Conservation (phyloP, 1,140 invertebrate species). For the Sminthurides bifidus region DNA sequence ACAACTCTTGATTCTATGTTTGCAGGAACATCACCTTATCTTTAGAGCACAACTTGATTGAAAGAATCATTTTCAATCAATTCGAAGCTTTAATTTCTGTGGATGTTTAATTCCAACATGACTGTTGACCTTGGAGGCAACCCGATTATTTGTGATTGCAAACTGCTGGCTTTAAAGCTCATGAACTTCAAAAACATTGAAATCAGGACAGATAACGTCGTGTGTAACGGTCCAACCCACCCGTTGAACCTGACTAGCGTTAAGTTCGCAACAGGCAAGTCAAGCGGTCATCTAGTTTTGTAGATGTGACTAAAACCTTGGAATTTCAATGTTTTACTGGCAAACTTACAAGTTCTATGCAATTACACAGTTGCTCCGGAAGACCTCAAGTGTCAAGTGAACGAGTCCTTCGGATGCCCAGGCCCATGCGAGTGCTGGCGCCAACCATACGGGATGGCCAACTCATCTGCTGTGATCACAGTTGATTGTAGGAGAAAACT, state of each 20-base stretch:
- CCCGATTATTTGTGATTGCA: slow-evolving; percentile 28
- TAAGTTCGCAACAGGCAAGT: slow-evolving; percentile 11
- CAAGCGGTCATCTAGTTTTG: neutral
- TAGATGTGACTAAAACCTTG: neutral
- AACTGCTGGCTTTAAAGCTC: slow-evolving; percentile 12
- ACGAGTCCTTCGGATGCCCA: slow-evolving; percentile 17
- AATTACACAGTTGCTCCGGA: slow-evolving; percentile 3
- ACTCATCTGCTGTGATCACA: too few relatives aligned
- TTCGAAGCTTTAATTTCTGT: too few relatives aligned
- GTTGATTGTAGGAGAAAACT: slow-evolving; percentile 12
- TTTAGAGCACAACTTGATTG: too few relatives aligned
- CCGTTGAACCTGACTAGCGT: slow-evolving; percentile 14
- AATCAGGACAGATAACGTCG: slow-evolving; percentile 14
- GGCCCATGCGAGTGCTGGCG: slow-evolving; percentile 17
- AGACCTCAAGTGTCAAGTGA: slow-evolving; percentile 16
- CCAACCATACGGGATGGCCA: slow-evolving; percentile 17
- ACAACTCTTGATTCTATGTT: slow-evolving; percentile 13
- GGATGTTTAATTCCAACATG: too few relatives aligned
- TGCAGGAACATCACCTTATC: too few relatives aligned
- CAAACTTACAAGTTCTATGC: neutral
- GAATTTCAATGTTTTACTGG: neutral
- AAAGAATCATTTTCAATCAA: too few relatives aligned
- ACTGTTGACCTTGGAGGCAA: slow-evolving; percentile 20
- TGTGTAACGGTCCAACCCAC: slow-evolving; percentile 11
- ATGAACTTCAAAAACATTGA: slow-evolving; percentile 11